Evolutionary conservation across 2,113 vertebrate species (phyloP), one percentile per base, ranked within the genome.

Genomic region (Rynchops niger): DNA sequence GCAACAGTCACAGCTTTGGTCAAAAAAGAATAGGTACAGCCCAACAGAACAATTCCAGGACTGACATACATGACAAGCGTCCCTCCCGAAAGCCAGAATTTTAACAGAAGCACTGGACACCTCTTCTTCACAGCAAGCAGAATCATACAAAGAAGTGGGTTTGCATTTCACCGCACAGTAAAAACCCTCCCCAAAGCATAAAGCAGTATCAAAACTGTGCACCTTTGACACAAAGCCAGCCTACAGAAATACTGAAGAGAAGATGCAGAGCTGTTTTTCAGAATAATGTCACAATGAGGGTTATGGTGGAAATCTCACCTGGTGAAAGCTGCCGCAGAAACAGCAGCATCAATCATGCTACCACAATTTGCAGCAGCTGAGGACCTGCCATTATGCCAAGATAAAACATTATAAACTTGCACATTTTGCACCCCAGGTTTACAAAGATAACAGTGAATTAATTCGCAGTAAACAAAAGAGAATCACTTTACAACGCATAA

Each of bases 391-490:
- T 20, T 70, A 52, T 23, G 58, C 74, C 42, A 86, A 50, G 89
- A 93, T 36, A 78, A 89, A 92, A 89, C 53, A 86, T 58, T 34
- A 86, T 1, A 84, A 55, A 71, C 55, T 77, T 49, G 73, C 82
- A 94, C 76, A 86, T 71, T 94, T 86, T 84, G 53, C 52, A 36
- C 90, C 71, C 61, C 74, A 56, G 55, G 52, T 83, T 96, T 85
- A 71, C 83, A 95, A 92, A 94, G 83, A 45, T 95, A 97, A 94
- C 87, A 93, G 89, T 73, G 82, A 96, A 97, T 98, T 98, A 97
- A 98, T 98, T 98, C 91, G 74, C 62, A 95, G 93, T 94, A 98
- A 98, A 98, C 93, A 97, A 30, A 70, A 94, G 70, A 93, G 88
- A 63, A 94, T 66, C 13, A 61, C 32, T 97, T 97, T 92, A 84